Conservation (phyloP, 2,797 vertebrate species). For the Coregonus sp. region DNA sequence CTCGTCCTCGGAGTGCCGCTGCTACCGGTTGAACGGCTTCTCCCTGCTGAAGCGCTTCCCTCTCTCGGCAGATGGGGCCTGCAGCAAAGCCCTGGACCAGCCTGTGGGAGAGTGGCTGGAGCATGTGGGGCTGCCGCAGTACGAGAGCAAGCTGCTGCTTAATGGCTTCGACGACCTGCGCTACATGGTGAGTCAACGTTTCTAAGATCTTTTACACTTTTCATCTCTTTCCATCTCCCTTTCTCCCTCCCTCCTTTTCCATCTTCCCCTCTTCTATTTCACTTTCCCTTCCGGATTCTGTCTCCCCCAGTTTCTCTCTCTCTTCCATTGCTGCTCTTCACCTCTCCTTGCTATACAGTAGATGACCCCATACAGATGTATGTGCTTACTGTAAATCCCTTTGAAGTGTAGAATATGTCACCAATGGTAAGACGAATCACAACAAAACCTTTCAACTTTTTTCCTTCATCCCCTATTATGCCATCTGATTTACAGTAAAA, state of each 20-base stretch:
- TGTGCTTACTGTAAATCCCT: slow-evolving; percentile 41
- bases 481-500: slow-evolving; percentile 41
- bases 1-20: slow-evolving; percentile 99
- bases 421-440: slow-evolving; percentile 57
- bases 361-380: slow-evolving; percentile 64
- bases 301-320: slow-evolving; percentile 11
- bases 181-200: slow-evolving; percentile 91
- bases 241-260: neutral
- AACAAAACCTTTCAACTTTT: slow-evolving; percentile 54
- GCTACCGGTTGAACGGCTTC: slow-evolving; percentile 95
- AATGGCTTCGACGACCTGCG: slow-evolving; percentile 98
- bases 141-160: slow-evolving; percentile 96
- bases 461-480: slow-evolving; percentile 42
- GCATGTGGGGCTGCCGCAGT: slow-evolving; percentile 92
- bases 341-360: slow-evolving; percentile 4
- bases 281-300: neutral
- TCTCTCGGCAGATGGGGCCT: slow-evolving; percentile 88
- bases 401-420: slow-evolving; percentile 53
- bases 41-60: slow-evolving; percentile 95
- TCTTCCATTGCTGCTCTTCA: neutral
- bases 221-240: neutral
- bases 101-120: slow-evolving; percentile 98
- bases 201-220: neutral
- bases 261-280: neutral
- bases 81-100: slow-evolving; percentile 87